Evolutionary conservation across 2,113 vertebrate species (phyloP), one percentile per base, ranked within the genome.

Genomic region (Gorsachius goisagi): DNA sequence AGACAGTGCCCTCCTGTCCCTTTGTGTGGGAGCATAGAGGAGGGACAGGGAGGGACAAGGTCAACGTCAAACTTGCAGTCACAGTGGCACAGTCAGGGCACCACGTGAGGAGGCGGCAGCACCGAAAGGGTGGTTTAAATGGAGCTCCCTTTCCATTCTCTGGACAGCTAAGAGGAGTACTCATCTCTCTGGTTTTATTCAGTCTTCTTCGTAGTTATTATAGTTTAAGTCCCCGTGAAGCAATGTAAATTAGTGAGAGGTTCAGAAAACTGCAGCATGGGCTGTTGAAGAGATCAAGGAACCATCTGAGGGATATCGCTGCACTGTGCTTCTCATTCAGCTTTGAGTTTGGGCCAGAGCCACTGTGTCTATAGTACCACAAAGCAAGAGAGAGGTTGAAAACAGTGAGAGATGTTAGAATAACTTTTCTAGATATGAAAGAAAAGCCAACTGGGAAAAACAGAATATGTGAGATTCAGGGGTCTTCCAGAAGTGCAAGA

Each of bases 401-500:
- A 92, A 73, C 33, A 19, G 15, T 64, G 27, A 66, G n/a, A 90
- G 71, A 69, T 63, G 13, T 77, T 80, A 85, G 82, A 92, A 59
- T 44, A 87, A 56, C 64, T 68, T 92, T 82, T 87, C 69, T 77
- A 78, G 69, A 71, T 75, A 39, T 71, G 82, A 92, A 90, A 75
- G 73, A 82, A 90, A 72, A 89, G 30, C 11, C 55, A 81, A 2
- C 33, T 56, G 91, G 47, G 79, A 44, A 84, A 94, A 94, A 47
- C 7, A 87, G 73, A 82, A 64, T 68, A 44, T 56, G 59, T 35
- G 28, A 94, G 92, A 92, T 81, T 89, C 84, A 87, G 35, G 30
- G 44, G 58, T 91, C 81, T 94, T 96, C 87, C 56, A 87, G 80
- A 91, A 91, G 52, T 74, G 73, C 72, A 92, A 76, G 76, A 71